Evolutionary conservation across 2,888 invertebrate species (phyloP).

Genomic region (Hirtodrosophila alboralis): DNA sequence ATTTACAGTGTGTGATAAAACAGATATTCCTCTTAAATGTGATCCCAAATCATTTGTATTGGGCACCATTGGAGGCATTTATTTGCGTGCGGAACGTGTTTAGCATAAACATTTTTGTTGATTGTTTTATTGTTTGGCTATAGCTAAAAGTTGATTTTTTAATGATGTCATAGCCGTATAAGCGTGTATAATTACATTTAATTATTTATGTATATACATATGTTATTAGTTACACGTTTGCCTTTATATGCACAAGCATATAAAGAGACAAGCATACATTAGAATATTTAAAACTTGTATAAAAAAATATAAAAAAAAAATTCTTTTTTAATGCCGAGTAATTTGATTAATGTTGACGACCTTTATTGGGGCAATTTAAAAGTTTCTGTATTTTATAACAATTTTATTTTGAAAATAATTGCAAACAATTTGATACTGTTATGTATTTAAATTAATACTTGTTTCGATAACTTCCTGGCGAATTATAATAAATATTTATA

Average conservation of each 20-base stretch:
- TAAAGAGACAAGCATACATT: conserved; percentile 1
- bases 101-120: background rate
- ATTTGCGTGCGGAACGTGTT: conserved; percentile 29
- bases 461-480: too few relatives aligned
- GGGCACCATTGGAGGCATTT: conserved; percentile 50
- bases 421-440: too few relatives aligned
- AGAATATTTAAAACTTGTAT: too few relatives aligned
- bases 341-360: too few relatives aligned
- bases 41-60: conserved; percentile 51
- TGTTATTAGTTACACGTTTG: background rate
- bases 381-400: too few relatives aligned
- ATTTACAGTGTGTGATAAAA: conserved; percentile 63
- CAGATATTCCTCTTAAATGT: conserved; percentile 62
- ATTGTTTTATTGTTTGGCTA: too few relatives aligned
- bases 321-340: too few relatives aligned
- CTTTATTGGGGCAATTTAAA: too few relatives aligned
- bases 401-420: too few relatives aligned
- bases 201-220: background rate
- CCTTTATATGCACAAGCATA: conserved; percentile 5
- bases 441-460: too few relatives aligned
- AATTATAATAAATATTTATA: too few relatives aligned
- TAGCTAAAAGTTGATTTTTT: background rate
- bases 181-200: conserved; percentile 9
- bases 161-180: conserved; percentile 11
- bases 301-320: background rate